Base-by-base conservation (phyloP, 1,140 invertebrate species). In the Charaxes varanes region DNA sequence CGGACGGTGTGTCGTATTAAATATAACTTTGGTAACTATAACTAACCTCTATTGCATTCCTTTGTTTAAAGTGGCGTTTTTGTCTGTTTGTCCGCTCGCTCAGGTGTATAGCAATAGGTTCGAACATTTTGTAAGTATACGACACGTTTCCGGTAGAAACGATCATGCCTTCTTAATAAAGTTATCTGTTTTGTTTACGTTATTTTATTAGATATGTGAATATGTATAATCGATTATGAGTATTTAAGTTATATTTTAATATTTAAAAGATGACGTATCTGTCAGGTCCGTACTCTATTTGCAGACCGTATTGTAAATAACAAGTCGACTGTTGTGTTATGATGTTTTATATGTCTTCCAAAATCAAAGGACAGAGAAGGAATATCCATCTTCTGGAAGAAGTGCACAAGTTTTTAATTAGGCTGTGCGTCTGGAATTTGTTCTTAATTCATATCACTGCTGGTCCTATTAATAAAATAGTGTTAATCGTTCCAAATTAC, bases 61-160 rank as follows among this genome's bases (percentile, higher is more conserved):
- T 67, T 41, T 43, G 49, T 76, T 71, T 66, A 65, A 77, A 78
- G 46, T 61, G 61, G 59, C 54, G 24, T 70, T 77, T 74, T 78
- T 78, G 66, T 79, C 63, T 76, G 67, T 76, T 66, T 73, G 64
- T 70, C 61, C 60, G 71, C 74, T 65, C 65, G 60, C 73, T 65
- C 72, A 81, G 77, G 72, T 70, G 73, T 72, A 65, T 78, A 78
- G 70, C 73, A 50, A 74, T 78, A 77, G 69, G 69, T 57, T 68
- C 59, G 36, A 58, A 60, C 46, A 68, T 58, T 55, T 73, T 70
- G 77, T 81, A 71, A 78, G 73, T 78, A 78, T 71, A 66, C 41
- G 52, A 62, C 43, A 59, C 40, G 42, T 56, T 63, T 53, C 57
- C 53, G 48, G 18, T 53, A 57, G 56, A 62, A 49, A 55, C 40